phyloP scores from a whole-genome alignment of 2,113 vertebrate species.

The Forbesichthys papilliferus region DNA sequence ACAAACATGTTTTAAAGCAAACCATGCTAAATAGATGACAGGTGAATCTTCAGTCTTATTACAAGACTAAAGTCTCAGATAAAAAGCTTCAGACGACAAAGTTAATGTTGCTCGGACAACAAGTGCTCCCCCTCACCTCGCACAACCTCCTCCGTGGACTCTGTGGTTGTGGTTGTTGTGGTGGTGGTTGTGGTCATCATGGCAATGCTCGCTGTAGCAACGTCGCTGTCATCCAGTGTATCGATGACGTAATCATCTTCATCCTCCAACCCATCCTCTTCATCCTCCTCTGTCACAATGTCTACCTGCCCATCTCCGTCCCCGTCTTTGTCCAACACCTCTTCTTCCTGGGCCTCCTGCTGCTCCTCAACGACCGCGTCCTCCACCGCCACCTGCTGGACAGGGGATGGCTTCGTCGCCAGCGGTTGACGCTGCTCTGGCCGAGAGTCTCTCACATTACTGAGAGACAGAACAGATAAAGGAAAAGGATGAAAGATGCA shows the following conservation, averaged over 20 bases:
- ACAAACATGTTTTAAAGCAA: background rate
- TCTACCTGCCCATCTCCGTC: constrained; percentile 71
- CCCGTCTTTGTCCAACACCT: constrained; percentile 62
- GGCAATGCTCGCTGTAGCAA: constrained; percentile 85
- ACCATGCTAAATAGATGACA: too few relatives aligned
- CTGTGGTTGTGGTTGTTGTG: constrained; percentile 82
- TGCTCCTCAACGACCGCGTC: constrained; percentile 74
- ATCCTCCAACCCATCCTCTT: constrained; percentile 80
- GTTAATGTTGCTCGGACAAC: background rate
- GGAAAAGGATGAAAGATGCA: constrained; percentile 19
- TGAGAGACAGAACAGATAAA: constrained; percentile 46
- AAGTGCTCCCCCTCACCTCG: constrained; percentile 79
- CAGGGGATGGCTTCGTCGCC: constrained; percentile 67
- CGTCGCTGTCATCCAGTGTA: constrained; percentile 73
- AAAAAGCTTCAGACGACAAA: background rate
- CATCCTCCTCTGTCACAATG: constrained; percentile 71
- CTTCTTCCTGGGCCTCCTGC: constrained; percentile 77
- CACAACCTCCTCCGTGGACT: constrained; percentile 97
- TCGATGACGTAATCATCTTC: constrained; percentile 78
- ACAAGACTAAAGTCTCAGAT: background rate
- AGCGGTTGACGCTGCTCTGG: constrained; percentile 75
- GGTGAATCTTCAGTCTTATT: too few relatives aligned
- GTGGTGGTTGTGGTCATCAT: constrained; percentile 96
- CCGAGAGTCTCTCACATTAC: constrained; percentile 85
- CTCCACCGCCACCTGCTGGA: constrained; percentile 76